These are phyloP conservation scores for Dynastes tityus DNA, from an alignment of 2,888 invertebrate species.

Conservation along the genomic window DNA sequence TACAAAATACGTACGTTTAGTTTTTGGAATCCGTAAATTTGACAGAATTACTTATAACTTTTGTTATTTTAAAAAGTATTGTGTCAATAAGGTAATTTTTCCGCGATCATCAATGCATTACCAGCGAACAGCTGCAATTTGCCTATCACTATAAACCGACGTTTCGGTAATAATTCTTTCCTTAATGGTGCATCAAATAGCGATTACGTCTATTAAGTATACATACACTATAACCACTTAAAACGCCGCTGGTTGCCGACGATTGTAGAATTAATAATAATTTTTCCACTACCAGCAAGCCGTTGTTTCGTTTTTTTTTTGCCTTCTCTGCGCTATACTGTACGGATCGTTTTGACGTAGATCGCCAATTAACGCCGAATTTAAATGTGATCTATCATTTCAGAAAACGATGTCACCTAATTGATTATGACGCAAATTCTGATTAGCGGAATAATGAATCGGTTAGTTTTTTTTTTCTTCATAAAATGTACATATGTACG, in stretches of 20 bases:
- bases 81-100: too few relatives aligned
- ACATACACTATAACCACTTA: too few relatives aligned
- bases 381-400: constrained; percentile 40
- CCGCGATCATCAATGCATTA: too few relatives aligned
- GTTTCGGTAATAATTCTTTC: constrained; percentile 23
- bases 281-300: constrained; percentile 1
- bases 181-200: constrained; percentile 22
- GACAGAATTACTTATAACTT: too few relatives aligned
- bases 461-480: neutral
- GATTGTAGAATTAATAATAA: constrained; percentile 16
- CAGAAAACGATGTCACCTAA: constrained; percentile 11
- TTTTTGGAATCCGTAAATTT: too few relatives aligned
- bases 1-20: too few relatives aligned
- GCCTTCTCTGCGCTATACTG: neutral
- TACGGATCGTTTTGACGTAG: constrained; percentile 31
- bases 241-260: too few relatives aligned
- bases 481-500: too few relatives aligned
- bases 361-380: constrained; percentile 30
- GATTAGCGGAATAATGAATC: constrained; percentile 35
- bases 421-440: constrained; percentile 40
- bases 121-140: neutral
- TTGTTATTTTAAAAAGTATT: too few relatives aligned
- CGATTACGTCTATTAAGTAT: neutral
- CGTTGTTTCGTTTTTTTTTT: neutral
- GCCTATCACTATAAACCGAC: neutral